Evolutionary conservation across 1,140 invertebrate species (phyloP).

Genomic region (Lepidotrigona ventralis): DNA sequence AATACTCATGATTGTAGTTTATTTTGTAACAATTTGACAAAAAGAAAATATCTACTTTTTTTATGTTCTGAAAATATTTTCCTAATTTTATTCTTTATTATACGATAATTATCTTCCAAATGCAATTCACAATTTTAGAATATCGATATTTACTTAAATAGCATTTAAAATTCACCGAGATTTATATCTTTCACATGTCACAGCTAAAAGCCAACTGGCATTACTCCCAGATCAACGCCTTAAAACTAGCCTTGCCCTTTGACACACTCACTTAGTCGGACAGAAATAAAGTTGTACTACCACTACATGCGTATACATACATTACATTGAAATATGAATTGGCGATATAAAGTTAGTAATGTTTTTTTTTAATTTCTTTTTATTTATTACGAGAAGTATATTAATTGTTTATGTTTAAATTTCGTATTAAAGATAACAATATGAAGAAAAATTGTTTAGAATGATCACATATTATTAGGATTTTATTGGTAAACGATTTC

Average conservation of each 20-base stretch:
- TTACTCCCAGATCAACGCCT: conserved; percentile 62
- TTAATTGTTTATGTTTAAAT: not conserved
- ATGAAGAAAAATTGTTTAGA: not conserved
- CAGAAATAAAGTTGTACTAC: conserved; percentile 67
- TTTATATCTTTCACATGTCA: conserved; percentile 37
- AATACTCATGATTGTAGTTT: conserved; percentile 74
- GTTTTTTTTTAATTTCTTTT: not conserved
- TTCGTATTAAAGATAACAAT: not conserved
- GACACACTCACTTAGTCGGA: conserved; percentile 69
- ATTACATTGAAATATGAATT: conserved; percentile 57
- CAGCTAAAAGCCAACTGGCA: conserved; percentile 75
- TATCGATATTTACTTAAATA: conserved; percentile 9
- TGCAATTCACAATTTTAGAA: not conserved
- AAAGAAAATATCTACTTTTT: not conserved
- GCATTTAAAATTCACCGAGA: conserved; percentile 26
- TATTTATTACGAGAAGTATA: not conserved
- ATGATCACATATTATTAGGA: not conserved
- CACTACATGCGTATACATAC: conserved; percentile 9
- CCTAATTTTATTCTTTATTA: not conserved
- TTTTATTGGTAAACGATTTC: not conserved
- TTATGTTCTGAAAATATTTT: not conserved
- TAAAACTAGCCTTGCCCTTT: conserved; percentile 79
- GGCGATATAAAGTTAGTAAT: not conserved
- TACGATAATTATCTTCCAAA: not conserved
- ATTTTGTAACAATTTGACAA: not conserved